Evolutionary conservation across 2,113 vertebrate genomes (phyloP), one percentile per base, ranked within the genome.

Genomic region (Erythrocebus patas): DNA sequence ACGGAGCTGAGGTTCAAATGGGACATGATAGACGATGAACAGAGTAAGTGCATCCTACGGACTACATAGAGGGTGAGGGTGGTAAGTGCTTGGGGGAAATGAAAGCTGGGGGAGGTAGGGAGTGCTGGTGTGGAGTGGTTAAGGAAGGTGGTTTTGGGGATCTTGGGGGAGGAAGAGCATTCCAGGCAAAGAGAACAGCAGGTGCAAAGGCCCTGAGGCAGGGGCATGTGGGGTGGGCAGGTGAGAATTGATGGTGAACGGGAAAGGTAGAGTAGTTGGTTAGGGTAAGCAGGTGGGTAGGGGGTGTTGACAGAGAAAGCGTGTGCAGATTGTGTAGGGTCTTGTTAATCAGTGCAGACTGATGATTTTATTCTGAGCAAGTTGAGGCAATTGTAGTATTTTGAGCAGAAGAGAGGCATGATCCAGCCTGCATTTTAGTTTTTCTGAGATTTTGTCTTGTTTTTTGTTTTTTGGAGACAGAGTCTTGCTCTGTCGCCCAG

Each of bases 41-140:
- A 48, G 27, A 52, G 55, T 11, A 18, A 40, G n/a, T 2, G 5
- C 12, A 16, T 59, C 43, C 48, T 64, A 0, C 16, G 23, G 55
- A 7, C 7, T 5, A 5, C 0, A 1, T 2, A 32, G 45, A 35
- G 40, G 7, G 30, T 11, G 30, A 8, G 40, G 7, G 25, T 11
- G 30, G 8, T 27, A 12, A 14, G 7, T 17, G 20, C 2, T 9
- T 11, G 30, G 82, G 43, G 18, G 38, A 4, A 13, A 12, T 14
- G 6, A 32, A 35, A 12, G 1, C 27, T 17, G n/a, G 25, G 14
- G 14, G 17, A 11, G 57, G 75, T 5, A 16, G 45, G 73, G 10
- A 50, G 27, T 11, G 0, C n/a, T 45, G 32, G 64, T 48, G 30
- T 14, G 59, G 22, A 40, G 12, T 13, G 8, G 25, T 55, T 43